Base-by-base conservation (phyloP, 1,140 invertebrate genomes). In the Asobara japonica region DNA sequence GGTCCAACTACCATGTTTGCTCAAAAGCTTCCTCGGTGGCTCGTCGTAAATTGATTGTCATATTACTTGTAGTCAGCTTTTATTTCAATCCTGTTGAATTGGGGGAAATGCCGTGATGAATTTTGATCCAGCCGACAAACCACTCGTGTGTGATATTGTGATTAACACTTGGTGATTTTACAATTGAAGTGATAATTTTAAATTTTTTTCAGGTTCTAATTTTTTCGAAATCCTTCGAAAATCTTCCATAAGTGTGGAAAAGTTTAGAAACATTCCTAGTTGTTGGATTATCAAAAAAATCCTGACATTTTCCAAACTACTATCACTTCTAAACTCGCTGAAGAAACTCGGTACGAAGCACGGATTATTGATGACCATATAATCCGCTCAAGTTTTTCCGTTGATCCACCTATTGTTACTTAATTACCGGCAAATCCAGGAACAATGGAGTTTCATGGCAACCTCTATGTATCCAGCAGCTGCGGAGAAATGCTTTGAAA, bases 1-100 rank as follows among this genome's bases (percentile, higher is more conserved):
- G 73, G 71, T 18, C 27, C 16, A 62, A 38, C 48, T 73, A 65
- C 74, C 71, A 78, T 80, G 77, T 79, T 73, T 75, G 74, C 76
- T 75, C 38, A 66, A 65, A 73, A 74, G 70, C 69, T 76, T 77
- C 67, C 13, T 18, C 8, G 10, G 18, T 22, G 25, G 22, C 6
- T 22, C 13, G 4, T 22, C 25, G 22, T 56, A 25, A 56, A 67
- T 67, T 33, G 65, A 65, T 48, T 62, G 60, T 69, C 22, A 18
- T 30, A 41, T 51, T 41, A 68, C 41, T 51, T 68, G 27, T 8
- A 51, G 25, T 27, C 25, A n/a, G 27, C 13, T 66, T 27, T 66
- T 25, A 45, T 66, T 66, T 66, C 3, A n/a, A 51, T 36, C 11
- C 31, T 6, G 31, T 6, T 36, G 11, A 36, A 36, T 41, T 51